Conservation (phyloP, 2,888 invertebrate species). For the Busseola fusca region DNA sequence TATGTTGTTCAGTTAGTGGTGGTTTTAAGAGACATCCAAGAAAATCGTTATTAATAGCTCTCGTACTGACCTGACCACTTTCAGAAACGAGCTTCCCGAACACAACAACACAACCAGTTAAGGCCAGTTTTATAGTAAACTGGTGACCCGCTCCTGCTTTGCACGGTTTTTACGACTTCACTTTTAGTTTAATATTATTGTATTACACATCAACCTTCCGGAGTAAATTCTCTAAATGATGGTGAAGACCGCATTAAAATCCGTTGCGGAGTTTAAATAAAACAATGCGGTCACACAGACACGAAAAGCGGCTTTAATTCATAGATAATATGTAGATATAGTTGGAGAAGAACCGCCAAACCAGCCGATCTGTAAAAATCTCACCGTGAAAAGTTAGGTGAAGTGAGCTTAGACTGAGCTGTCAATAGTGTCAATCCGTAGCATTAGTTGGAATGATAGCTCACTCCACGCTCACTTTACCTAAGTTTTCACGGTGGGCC, state of each 20-base stretch:
- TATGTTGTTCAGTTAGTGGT: not conserved
- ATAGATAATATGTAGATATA: not conserved
- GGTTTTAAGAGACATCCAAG: not conserved
- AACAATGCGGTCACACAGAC: not conserved
- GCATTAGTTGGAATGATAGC: too few relatives aligned
- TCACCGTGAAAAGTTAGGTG: too few relatives aligned
- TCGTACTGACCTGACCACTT: not conserved
- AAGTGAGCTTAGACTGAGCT: too few relatives aligned
- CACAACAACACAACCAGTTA: not conserved
- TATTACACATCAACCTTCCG: not conserved
- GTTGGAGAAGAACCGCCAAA: conserved; percentile 1
- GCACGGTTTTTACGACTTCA: not conserved
- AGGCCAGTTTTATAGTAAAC: not conserved
- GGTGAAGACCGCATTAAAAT: not conserved
- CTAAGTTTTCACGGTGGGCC: too few relatives aligned
- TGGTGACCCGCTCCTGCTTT: not conserved
- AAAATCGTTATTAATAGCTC: not conserved
- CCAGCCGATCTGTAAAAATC: too few relatives aligned
- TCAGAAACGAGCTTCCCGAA: not conserved
- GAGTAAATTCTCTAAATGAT: not conserved
- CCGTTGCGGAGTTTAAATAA: not conserved
- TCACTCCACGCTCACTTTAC: too few relatives aligned
- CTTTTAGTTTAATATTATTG: too few relatives aligned
- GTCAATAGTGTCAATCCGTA: too few relatives aligned
- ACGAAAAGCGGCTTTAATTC: not conserved